Evolutionary conservation across 1,140 invertebrate genomes (phyloP), one percentile per base, ranked within the genome.

Genomic region (Agrilus planipennis): DNA sequence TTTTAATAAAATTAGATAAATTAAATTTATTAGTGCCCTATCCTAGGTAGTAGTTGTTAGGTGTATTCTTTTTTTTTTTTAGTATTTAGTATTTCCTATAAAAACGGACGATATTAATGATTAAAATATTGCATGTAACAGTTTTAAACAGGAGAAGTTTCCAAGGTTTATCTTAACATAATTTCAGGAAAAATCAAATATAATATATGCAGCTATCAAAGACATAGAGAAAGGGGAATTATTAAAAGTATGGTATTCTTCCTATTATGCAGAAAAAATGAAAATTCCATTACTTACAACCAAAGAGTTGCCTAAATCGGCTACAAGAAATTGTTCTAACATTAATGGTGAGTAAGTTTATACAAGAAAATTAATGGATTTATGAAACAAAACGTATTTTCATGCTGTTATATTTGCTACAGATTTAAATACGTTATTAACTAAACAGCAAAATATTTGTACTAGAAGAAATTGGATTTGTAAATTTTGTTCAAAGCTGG

Each of bases 211-310:
- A 44, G 62, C 68, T 3, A 67, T 70, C 35, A 67, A 63, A 28
- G 60, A 69, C 23, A 73, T 81, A 32, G 44, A 58, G 10, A 50
- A 58, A 4, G 71, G 73, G 27, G 70, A 72, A 29, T 64, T 71
- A 46, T 60, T 80, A 18, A 62, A 71, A 34, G 74, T 79, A 19
- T 76, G 73, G 69, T 80, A 76, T 61, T 67, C 72, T 18, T 63
- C 69, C 16, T 59, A 59, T 48, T 68, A 67, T 55, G 65, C 59
- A 5, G 21, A 51, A 10, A 57, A 60, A 54, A 68, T 69, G 65
- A 54, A 55, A 35, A 63, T 53, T 50, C 48, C 45, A n/a, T 10
- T 55, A 12, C 39, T 55, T 22, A 31, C 44, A 18, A n/a, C 42
- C 18, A 51, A 42, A 31, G 34, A 31, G 20, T 14, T 4, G 3